Conservation (phyloP, 2,888 invertebrate genomes). For the Salticus scenicus region DNA sequence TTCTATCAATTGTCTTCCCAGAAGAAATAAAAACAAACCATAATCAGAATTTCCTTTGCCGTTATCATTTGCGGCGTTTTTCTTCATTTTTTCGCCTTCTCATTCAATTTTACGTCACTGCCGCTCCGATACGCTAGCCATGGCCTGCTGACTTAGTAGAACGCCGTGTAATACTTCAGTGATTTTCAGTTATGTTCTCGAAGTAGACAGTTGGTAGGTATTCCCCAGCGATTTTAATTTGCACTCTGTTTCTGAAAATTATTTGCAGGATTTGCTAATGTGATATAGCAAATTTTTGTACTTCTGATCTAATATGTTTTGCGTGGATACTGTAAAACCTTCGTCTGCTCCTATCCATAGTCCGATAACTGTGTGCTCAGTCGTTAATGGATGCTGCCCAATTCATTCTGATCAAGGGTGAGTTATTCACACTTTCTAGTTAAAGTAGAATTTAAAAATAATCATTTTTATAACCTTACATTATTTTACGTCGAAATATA, state of each 20-base stretch:
- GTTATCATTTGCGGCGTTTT: conserved; percentile 3
- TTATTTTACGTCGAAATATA: too few species aligned
- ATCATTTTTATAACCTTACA: too few species aligned
- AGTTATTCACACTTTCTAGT: too few species aligned
- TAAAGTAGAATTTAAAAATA: not conserved
- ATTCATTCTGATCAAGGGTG: conserved; percentile 22
- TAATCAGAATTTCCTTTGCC: not conserved
- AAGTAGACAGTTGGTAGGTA: not conserved
- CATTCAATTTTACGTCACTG: conserved; percentile 16
- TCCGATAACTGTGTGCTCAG: not conserved
- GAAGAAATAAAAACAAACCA: not conserved
- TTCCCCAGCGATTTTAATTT: not conserved
- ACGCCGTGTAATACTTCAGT: not conserved
- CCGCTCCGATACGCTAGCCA: conserved; percentile 16
- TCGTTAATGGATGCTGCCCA: conserved; percentile 18
- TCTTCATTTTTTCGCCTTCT: conserved; percentile 15
- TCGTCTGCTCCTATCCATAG: not conserved
- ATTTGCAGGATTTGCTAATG: not conserved
- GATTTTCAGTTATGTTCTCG: conserved; percentile 6
- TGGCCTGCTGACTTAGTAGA: conserved; percentile 42
- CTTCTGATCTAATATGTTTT: not conserved
- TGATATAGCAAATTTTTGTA: not conserved
- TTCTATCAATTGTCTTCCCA: not conserved
- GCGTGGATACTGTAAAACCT: not conserved
- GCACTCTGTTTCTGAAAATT: not conserved